These are phyloP conservation scores for Leucozona laternaria DNA, from an alignment of 2,888 invertebrate species.

Conservation along the genomic window DNA sequence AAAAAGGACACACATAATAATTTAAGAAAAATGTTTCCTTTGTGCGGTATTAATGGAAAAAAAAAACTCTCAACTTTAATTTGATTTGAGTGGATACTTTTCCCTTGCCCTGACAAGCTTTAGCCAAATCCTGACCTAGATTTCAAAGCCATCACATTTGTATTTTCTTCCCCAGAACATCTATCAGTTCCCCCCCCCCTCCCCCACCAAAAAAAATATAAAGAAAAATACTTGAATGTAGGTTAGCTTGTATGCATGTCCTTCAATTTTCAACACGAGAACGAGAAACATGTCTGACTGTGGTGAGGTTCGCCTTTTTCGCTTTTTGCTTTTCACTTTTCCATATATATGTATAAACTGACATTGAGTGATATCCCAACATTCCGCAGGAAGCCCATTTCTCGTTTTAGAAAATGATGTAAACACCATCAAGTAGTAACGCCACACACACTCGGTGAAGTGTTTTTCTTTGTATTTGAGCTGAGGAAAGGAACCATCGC, in stretches of 20 bases:
- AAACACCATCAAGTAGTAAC: slow-evolving; percentile 48
- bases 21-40: slow-evolving; percentile 11
- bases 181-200: background rate
- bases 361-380: slow-evolving; percentile 71
- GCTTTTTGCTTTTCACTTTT: slow-evolving; percentile 62
- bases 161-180: background rate
- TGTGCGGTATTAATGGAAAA: background rate
- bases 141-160: slow-evolving; percentile 19
- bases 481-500: slow-evolving; percentile 32
- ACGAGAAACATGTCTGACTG: slow-evolving; percentile 29
- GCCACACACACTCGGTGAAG: slow-evolving; percentile 26
- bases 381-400: slow-evolving; percentile 65
- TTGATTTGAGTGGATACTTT: slow-evolving; percentile 15
- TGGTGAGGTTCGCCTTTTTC: slow-evolving; percentile 56
- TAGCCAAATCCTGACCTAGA: slow-evolving; percentile 46
- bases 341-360: slow-evolving; percentile 28
- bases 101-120: slow-evolving; percentile 35
- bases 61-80: slow-evolving; percentile 7
- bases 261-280: slow-evolving; percentile 18
- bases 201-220: background rate
- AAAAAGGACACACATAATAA: slow-evolving; percentile 9
- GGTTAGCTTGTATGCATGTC: slow-evolving; percentile 55
- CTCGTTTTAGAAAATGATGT: slow-evolving; percentile 46
- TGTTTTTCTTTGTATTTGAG: slow-evolving; percentile 26
- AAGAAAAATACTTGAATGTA: background rate